phyloP scores from a whole-genome alignment of 1,140 invertebrate genomes.

The Hylaeus anthracinus region DNA sequence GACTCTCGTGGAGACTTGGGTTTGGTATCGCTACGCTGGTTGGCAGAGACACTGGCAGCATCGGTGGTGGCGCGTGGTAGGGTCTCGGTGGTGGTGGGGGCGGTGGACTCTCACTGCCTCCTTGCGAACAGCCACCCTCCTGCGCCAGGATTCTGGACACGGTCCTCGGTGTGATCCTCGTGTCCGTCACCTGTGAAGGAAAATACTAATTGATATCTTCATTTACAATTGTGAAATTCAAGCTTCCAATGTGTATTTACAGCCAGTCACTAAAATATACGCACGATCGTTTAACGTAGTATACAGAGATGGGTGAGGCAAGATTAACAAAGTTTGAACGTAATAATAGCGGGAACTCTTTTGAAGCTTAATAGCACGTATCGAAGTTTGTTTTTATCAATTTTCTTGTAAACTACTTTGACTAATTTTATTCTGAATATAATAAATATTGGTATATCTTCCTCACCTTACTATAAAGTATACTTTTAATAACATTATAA shows the following conservation, averaged over 20 bases:
- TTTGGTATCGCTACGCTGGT: constrained; percentile 98
- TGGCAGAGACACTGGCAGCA: constrained; percentile 92
- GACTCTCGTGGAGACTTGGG: constrained; percentile 96
- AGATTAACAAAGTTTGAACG: no score
- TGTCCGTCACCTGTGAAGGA: constrained; percentile 89
- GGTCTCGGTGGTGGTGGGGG: constrained; percentile 86
- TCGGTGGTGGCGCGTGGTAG: constrained; percentile 88
- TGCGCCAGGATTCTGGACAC: constrained; percentile 92
- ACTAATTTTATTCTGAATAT: no score
- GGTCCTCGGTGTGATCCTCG: constrained; percentile 94
- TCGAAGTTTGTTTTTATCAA: no score
- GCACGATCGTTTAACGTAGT: no score
- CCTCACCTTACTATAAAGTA: no score
- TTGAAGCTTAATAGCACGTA: no score
- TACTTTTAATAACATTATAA: no score
- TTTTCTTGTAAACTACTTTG: no score
- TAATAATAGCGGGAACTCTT: no score
- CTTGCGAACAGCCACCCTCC: constrained; percentile 86
- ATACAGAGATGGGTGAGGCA: no score
- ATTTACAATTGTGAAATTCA: constrained; percentile 25
- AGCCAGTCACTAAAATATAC: neutral
- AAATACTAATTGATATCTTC: constrained; percentile 54
- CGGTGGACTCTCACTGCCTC: constrained; percentile 77
- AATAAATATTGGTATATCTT: no score
- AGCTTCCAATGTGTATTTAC: neutral